These are phyloP conservation scores for Deroplatys truncata DNA, from an alignment of 2,888 invertebrate genomes.

Conservation along the genomic window DNA sequence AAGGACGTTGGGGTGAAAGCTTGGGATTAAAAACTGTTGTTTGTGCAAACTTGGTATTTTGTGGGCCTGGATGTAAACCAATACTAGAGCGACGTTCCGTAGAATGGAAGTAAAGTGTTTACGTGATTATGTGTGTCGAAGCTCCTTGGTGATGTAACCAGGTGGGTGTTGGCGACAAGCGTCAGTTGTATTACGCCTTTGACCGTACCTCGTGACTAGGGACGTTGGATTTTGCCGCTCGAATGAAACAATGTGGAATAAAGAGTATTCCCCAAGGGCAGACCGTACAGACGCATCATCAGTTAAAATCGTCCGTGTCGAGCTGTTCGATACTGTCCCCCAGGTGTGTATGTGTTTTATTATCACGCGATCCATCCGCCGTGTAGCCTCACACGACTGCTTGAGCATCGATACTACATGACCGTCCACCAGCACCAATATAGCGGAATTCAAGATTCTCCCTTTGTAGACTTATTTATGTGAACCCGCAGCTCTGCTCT, in stretches of 20 bases:
- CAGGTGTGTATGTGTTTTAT: background rate
- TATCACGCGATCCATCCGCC: background rate
- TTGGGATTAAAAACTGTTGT: too few species aligned
- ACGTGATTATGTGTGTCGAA: background rate
- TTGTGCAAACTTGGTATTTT: too few species aligned
- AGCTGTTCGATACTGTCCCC: background rate
- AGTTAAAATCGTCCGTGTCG: conserved; percentile 24
- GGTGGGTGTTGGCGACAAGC: background rate
- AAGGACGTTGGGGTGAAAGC: too few species aligned
- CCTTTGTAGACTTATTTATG: too few species aligned
- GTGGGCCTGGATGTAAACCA: too few species aligned
- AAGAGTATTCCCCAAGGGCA: conserved; percentile 17
- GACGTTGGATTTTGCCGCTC: background rate
- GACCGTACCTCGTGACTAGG: background rate
- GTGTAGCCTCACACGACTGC: background rate
- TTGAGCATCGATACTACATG: background rate
- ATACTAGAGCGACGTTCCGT: too few species aligned
- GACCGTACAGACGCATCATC: conserved; percentile 1
- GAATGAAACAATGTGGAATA: conserved; percentile 19
- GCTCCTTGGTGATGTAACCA: background rate
- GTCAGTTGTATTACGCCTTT: background rate
- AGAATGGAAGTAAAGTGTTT: too few species aligned
- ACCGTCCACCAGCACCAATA: too few species aligned
- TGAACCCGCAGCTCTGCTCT: too few species aligned
- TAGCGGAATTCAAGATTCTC: background rate